Evolutionary conservation across 1,140 invertebrate species (phyloP).

Genomic region (Drosophila mayri): DNA sequence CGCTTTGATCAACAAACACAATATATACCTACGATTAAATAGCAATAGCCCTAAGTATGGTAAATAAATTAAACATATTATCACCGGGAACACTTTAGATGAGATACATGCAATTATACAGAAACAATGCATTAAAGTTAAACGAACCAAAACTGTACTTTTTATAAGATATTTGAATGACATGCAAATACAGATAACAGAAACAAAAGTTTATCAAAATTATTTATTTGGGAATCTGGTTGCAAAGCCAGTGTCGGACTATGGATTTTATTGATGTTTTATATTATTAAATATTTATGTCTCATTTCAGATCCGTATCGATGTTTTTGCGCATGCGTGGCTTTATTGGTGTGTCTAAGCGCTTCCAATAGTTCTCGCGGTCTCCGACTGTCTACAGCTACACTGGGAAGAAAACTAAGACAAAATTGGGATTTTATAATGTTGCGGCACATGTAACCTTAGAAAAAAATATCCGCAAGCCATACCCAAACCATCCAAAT

Average conservation of each 20-base stretch:
- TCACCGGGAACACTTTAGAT: constrained; percentile 69
- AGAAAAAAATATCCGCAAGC: background rate
- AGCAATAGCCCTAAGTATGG: constrained; percentile 53
- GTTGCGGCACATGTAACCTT: no score
- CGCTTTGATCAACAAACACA: constrained; percentile 51
- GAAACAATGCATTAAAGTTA: constrained; percentile 60
- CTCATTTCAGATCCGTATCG: no score
- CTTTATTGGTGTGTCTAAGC: background rate
- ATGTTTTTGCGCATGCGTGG: no score
- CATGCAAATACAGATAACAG: constrained; percentile 60
- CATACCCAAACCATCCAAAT: no score
- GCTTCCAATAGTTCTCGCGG: no score
- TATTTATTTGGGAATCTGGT: background rate
- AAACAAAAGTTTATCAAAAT: constrained; percentile 4
- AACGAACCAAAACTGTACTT: constrained; percentile 77
- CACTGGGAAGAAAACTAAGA: no score
- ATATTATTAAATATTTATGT: background rate
- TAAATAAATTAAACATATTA: constrained; percentile 45
- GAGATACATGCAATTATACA: constrained; percentile 66
- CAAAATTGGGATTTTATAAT: no score
- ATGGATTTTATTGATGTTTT: background rate
- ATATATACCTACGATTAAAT: constrained; percentile 32
- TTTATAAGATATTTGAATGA: constrained; percentile 80
- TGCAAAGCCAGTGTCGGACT: no score
- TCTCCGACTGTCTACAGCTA: no score